Evolutionary conservation across 2,888 invertebrate species (phyloP).

Genomic region (Cerastis rubricosa): DNA sequence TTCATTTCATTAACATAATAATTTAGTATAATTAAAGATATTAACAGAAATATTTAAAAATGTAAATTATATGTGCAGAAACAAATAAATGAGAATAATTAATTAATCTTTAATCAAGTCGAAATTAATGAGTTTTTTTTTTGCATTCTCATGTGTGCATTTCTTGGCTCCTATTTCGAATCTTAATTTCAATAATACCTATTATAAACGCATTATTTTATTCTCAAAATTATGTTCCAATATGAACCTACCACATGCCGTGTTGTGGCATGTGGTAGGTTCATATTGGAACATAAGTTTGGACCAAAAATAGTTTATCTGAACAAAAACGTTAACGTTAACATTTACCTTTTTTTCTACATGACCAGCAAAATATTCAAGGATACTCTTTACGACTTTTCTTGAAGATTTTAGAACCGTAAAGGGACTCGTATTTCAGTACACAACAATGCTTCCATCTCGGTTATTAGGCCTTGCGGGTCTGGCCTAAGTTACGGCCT

Average conservation of each 20-base stretch:
- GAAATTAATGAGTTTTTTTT: no score
- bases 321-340: not conserved
- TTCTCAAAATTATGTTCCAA: not conserved
- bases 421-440: slow-evolving; percentile 53
- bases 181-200: not conserved
- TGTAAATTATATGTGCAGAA: no score
- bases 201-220: not conserved
- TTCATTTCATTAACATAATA: not conserved
- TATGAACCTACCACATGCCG: not conserved
- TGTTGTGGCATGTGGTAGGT: no score
- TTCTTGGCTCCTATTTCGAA: not conserved
- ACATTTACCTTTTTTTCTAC: slow-evolving; percentile 17
- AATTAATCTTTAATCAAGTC: not conserved
- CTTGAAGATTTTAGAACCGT: slow-evolving; percentile 57
- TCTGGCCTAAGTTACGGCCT: slow-evolving; percentile 42
- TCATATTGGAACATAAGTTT: no score
- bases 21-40: not conserved
- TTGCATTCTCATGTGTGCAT: not conserved
- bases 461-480: slow-evolving; percentile 49
- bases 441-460: slow-evolving; percentile 49
- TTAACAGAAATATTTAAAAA: no score
- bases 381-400: slow-evolving; percentile 46
- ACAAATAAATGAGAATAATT: no score
- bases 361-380: slow-evolving; percentile 49
- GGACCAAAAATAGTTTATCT: not conserved